These are phyloP conservation scores for Drosophila azteca DNA, from an alignment of 1,140 invertebrate species.

Conservation along the genomic window DNA sequence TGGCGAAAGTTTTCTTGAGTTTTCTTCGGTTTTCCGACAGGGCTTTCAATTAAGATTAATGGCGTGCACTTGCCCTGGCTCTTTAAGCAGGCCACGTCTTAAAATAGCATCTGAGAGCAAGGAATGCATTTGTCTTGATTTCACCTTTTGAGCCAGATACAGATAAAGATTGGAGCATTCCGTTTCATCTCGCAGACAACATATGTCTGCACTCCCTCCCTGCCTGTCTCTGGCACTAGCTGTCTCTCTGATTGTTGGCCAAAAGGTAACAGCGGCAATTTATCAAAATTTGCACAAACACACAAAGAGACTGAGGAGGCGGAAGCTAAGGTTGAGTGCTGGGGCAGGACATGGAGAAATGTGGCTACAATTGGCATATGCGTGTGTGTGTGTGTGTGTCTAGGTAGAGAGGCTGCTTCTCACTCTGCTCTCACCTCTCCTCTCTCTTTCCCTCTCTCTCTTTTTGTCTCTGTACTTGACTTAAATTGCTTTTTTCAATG, in stretches of 20 bases:
- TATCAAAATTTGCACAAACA: conserved; percentile 75
- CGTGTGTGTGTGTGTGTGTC: conserved; percentile 33
- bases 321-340: conserved; percentile 7
- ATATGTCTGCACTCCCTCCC: conserved; percentile 20
- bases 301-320: conserved; percentile 17
- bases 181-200: conserved; percentile 39
- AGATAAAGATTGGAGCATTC: conserved; percentile 38
- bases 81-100: not conserved
- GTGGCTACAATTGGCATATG: conserved; percentile 63
- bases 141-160: conserved; percentile 34
- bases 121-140: conserved; percentile 74
- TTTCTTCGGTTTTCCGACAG: conserved; percentile 28
- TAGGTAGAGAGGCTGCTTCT: not conserved
- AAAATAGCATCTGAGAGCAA: not conserved
- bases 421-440: no score
- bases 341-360: conserved; percentile 15
- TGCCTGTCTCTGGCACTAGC: no score
- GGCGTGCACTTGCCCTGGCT: conserved; percentile 15
- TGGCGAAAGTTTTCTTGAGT: conserved; percentile 19
- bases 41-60: conserved; percentile 51
- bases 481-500: conserved; percentile 82
- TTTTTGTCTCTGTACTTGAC: conserved; percentile 54
- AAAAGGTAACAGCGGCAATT: conserved; percentile 76
- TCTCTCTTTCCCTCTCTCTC: not conserved
- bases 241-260: conserved; percentile 11